Evolutionary conservation across 2,113 vertebrate genomes (phyloP).

Genomic region (Cavia aperea): DNA sequence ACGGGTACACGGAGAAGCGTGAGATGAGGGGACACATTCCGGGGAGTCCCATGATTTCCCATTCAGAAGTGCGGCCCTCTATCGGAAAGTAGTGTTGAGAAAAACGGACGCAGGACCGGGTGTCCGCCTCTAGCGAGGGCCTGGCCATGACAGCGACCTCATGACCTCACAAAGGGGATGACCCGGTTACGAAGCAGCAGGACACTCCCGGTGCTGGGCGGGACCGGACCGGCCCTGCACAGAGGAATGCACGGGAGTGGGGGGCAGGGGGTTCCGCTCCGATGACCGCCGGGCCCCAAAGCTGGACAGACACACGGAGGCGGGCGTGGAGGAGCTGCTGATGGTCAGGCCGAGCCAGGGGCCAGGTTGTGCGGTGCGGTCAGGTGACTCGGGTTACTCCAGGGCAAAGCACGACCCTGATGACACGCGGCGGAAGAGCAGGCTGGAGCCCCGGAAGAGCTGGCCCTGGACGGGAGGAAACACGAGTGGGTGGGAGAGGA

Average conservation of each 20-base stretch:
- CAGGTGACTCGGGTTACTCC: conserved; percentile 63
- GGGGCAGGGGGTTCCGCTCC: background rate
- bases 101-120: background rate
- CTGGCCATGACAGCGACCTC: background rate
- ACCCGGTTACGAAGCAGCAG: conserved; percentile 49
- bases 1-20: background rate
- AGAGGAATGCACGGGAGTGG: background rate
- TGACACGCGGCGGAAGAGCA: conserved; percentile 86
- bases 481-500: background rate
- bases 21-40: background rate
- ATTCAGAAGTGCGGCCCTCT: conserved; percentile 14
- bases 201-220: background rate
- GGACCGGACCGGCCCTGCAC: background rate
- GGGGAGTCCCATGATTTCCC: conserved; percentile 36
- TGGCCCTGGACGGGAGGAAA: conserved; percentile 75
- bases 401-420: conserved; percentile 68
- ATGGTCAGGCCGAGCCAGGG: background rate
- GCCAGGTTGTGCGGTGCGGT: conserved; percentile 17
- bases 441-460: conserved; percentile 88
- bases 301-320: conserved; percentile 44
- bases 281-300: background rate
- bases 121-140: background rate
- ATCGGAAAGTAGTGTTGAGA: conserved; percentile 56
- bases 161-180: background rate
- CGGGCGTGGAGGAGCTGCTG: background rate